Evolutionary conservation across 1,140 invertebrate species (phyloP).

Genomic region (Micrasema longulum): DNA sequence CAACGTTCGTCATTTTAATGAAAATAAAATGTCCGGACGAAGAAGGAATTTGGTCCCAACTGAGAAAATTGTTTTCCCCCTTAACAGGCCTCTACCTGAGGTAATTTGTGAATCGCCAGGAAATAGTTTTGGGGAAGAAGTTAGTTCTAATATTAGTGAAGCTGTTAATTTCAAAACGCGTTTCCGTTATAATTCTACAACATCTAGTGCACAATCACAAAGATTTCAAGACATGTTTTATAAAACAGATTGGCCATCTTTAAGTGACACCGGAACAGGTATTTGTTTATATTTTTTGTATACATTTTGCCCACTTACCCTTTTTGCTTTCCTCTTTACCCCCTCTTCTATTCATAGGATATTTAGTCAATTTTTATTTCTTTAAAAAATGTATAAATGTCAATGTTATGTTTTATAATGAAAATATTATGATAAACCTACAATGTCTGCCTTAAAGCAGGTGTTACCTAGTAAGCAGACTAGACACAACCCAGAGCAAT

Average conservation of each 20-base stretch:
- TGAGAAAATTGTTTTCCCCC: slow-evolving; percentile 35
- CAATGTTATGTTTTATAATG: too few relatives aligned
- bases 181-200: slow-evolving; percentile 24
- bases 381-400: too few relatives aligned
- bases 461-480: too few relatives aligned
- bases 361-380: too few relatives aligned
- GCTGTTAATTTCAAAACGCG: slow-evolving; percentile 11
- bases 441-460: too few relatives aligned
- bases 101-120: slow-evolving; percentile 37
- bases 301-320: too few relatives aligned
- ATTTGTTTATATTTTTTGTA: not conserved
- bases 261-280: slow-evolving; percentile 53
- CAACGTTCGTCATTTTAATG: too few relatives aligned
- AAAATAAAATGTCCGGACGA: slow-evolving; percentile 44
- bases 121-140: slow-evolving; percentile 38
- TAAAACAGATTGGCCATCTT: slow-evolving; percentile 48
- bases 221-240: slow-evolving; percentile 49
- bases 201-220: slow-evolving; percentile 46
- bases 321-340: too few relatives aligned
- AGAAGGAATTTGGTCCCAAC: slow-evolving; percentile 38
- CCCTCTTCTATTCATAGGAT: too few relatives aligned
- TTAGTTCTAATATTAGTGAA: slow-evolving; percentile 14
- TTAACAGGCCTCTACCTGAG: slow-evolving; percentile 41
- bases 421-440: too few relatives aligned
- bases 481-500: too few relatives aligned